A percentile compares a stretch with the other conserved stretches of the same genome.
Conservation (phyloP, 2,888 invertebrate species). For the Lymantria dispar region DNA sequence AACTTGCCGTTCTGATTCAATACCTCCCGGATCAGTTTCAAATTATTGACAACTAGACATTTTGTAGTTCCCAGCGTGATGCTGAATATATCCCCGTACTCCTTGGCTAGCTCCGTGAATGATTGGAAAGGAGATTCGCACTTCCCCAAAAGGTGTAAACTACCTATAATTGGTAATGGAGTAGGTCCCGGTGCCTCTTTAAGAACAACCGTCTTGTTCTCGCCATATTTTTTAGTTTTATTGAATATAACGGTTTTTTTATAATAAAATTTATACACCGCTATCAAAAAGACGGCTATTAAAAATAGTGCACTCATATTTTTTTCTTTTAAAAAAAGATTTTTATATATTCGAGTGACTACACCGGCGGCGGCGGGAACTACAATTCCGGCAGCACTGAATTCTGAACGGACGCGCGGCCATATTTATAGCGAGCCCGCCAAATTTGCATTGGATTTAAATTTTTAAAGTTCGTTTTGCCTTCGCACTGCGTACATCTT, state of each 20-base stretch:
- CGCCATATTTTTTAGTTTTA: slow-evolving; percentile 47
- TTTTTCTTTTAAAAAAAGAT: slow-evolving; percentile 57
- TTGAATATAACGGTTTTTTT: slow-evolving; percentile 44
- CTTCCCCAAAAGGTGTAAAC: slow-evolving; percentile 85
- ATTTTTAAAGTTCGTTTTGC: background rate
- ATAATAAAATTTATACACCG: slow-evolving; percentile 57
- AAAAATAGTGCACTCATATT: slow-evolving; percentile 72
- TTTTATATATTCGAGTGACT: slow-evolving; percentile 55
- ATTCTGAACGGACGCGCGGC: slow-evolving; percentile 3
- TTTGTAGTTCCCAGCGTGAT: slow-evolving; percentile 85
- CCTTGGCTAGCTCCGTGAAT: slow-evolving; percentile 85
- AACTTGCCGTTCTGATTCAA: slow-evolving; percentile 90
- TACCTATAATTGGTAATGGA: slow-evolving; percentile 86
- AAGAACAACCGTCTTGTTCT: slow-evolving; percentile 37
- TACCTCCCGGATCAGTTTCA: slow-evolving; percentile 87
- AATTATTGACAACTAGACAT: slow-evolving; percentile 89
- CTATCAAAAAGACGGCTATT: slow-evolving; percentile 44
- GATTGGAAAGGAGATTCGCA: slow-evolving; percentile 87
- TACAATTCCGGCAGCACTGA: slow-evolving; percentile 49
- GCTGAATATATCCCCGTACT: slow-evolving; percentile 88
- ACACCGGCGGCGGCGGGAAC: slow-evolving; percentile 66
- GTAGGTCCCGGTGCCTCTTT: slow-evolving; percentile 85
- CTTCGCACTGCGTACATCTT: background rate
- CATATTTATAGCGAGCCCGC: slow-evolving; percentile 42
- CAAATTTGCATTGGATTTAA: slow-evolving; percentile 39